These are phyloP conservation scores for Philereme transversata DNA, from an alignment of 2,888 invertebrate genomes.

Conservation along the genomic window DNA sequence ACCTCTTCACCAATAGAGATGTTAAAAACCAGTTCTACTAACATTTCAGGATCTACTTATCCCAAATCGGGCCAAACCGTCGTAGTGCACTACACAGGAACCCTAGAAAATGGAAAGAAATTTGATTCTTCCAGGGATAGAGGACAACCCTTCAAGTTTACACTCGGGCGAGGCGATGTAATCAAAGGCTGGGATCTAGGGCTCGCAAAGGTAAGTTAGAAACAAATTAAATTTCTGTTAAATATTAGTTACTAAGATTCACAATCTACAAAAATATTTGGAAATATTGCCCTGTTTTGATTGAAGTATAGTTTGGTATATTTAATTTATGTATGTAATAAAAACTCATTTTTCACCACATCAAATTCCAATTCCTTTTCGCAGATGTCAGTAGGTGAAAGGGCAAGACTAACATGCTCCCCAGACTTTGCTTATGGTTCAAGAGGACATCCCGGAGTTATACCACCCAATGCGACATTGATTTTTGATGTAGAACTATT, in stretches of 20 bases:
- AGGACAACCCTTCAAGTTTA: slow-evolving; percentile 96
- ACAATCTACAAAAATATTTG: too few relatives aligned
- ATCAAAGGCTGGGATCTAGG: slow-evolving; percentile 99
- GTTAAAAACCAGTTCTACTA: slow-evolving; percentile 31
- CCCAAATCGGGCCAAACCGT: slow-evolving; percentile 98
- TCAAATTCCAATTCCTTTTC: too few relatives aligned
- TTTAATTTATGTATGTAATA: too few relatives aligned
- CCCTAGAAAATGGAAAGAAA: slow-evolving; percentile 93
- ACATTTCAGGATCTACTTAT: slow-evolving; percentile 90
- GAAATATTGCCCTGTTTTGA: too few relatives aligned
- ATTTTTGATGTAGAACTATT: slow-evolving; percentile 98
- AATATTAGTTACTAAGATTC: too few relatives aligned
- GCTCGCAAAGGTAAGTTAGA: slow-evolving; percentile 90
- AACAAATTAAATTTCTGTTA: too few relatives aligned
- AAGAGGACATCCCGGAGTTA: slow-evolving; percentile 95
- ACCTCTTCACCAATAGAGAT: slow-evolving; percentile 3
- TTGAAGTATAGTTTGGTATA: too few relatives aligned
- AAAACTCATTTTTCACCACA: too few relatives aligned
- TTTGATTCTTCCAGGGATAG: slow-evolving; percentile 99
- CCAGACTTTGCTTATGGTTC: slow-evolving; percentile 98
- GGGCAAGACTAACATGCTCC: slow-evolving; percentile 95
- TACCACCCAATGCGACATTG: slow-evolving; percentile 96
- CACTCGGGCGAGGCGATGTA: slow-evolving; percentile 97
- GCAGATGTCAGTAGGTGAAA: slow-evolving; percentile 97
- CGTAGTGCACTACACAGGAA: slow-evolving; percentile 98